phyloP scores from a whole-genome alignment of 2,888 invertebrate species.

The Punctoribates punctum region DNA sequence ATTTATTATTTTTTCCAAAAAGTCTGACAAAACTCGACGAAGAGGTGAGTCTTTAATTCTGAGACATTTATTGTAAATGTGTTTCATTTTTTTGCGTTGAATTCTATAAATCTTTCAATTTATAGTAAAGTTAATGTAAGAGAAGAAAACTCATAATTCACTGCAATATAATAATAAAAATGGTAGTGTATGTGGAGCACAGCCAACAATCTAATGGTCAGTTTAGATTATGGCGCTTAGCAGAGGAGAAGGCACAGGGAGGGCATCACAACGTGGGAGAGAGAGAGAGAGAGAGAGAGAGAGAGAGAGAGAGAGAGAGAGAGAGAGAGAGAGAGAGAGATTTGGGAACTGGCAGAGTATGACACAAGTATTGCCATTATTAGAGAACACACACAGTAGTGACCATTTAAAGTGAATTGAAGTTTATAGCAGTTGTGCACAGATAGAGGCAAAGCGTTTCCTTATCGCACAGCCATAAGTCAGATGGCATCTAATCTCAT shows the following conservation, averaged over 20 bases:
- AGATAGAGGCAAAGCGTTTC: neutral
- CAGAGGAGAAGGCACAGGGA: neutral
- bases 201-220: constrained; percentile 16
- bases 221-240: constrained; percentile 24
- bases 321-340: constrained; percentile 26
- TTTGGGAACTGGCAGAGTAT: neutral
- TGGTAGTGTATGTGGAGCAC: constrained; percentile 4
- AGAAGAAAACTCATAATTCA: constrained; percentile 29
- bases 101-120: constrained; percentile 27
- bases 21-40: too few species aligned
- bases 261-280: neutral
- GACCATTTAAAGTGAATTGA: constrained; percentile 29
- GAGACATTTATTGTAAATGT: neutral
- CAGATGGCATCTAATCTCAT: constrained; percentile 30
- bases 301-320: constrained; percentile 13
- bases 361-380: constrained; percentile 10
- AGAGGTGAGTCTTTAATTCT: too few species aligned
- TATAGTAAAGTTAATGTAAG: constrained; percentile 19
- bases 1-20: too few species aligned
- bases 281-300: constrained; percentile 1
- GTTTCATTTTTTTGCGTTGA: neutral
- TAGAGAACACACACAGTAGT: neutral
- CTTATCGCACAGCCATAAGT: constrained; percentile 27
- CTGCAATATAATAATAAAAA: constrained; percentile 28
- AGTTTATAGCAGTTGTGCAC: neutral